Evolutionary conservation across 2,113 vertebrate genomes (phyloP), one percentile per base, ranked within the genome.

Genomic region (Equus quagga): DNA sequence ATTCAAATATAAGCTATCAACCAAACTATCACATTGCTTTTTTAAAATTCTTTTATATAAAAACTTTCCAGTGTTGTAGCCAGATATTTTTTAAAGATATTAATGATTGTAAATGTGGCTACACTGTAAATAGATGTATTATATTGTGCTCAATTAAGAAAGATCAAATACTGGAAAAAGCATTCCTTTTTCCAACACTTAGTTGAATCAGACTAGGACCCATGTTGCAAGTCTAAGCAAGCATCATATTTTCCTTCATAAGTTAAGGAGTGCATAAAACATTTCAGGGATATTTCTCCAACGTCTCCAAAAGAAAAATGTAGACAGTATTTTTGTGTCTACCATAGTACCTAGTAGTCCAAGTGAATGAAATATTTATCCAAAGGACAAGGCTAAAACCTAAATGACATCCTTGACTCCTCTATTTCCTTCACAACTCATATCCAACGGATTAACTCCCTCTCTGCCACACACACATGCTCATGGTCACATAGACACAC

Each of bases 231-330:
- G 24, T 70, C 5, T 64, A 19, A 76, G 14, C 12, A 67, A 75
- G 26, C 58, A 69, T 78, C 18, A 28, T 62, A 69, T 62, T 93
- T 67, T 73, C 54, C 21, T 70, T 88, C 79, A 44, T 24, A 88
- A 78, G 1, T 91, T 79, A 91, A 26, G 94, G 31, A 91, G 23
- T 13, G 58, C 6, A 56, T n/a, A 87, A 96, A 62, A 79, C 33
- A 96, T 60, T 87, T 92, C 26, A 89, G 33, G 51, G 54, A 44
- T 87, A 90, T 31, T 73, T 33, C 93, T 21, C n/a, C 23, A 95
- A 10, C 62, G 17, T 80, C 51, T 76, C 28, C 24, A 64, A 89
- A 92, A 78, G 26, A 95, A 82, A 18, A 81, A 70, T 6, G 41
- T 17, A 28, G 62, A 88, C 1, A 26, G 5, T n/a, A 81, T 89